A percentile compares a stretch with the other conserved stretches of the same genome.
These are phyloP conservation scores for Zeuzera pyrina DNA, from an alignment of 2,888 invertebrate genomes.

Conservation along the genomic window DNA sequence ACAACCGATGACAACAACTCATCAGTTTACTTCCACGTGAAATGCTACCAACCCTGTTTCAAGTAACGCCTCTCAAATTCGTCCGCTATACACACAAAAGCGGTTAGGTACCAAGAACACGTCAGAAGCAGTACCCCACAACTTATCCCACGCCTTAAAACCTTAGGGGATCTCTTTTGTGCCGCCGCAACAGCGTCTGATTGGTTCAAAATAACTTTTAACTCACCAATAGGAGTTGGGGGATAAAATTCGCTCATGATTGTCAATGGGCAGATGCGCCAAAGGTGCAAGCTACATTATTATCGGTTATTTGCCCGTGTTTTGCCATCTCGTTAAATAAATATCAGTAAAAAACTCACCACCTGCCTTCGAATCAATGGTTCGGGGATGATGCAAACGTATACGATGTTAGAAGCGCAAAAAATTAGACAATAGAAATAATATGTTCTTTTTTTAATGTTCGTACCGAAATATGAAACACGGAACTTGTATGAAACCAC, in stretches of 20 bases:
- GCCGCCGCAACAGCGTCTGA: slow-evolving; percentile 23
- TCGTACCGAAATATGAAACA: no score
- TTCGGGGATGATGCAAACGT: neutral
- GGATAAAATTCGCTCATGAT: slow-evolving; percentile 40
- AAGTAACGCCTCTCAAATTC: slow-evolving; percentile 1
- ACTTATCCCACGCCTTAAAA: slow-evolving; percentile 18
- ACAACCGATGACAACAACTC: no score
- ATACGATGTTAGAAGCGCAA: no score
- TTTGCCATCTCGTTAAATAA: slow-evolving; percentile 26
- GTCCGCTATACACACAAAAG: no score
- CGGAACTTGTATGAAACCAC: no score
- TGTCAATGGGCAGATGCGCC: slow-evolving; percentile 42
- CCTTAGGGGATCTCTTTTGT: slow-evolving; percentile 39
- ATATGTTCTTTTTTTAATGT: no score
- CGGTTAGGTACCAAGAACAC: slow-evolving; percentile 11
- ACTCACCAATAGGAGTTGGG: slow-evolving; percentile 36
- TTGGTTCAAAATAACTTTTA: slow-evolving; percentile 33
- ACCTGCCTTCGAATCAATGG: slow-evolving; percentile 25
- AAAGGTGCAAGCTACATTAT: slow-evolving; percentile 46
- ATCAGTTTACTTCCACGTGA: no score
- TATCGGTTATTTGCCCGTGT: slow-evolving; percentile 32
- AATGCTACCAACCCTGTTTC: no score
- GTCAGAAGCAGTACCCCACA: slow-evolving; percentile 16
- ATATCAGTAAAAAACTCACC: slow-evolving; percentile 27
- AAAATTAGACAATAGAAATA: no score